Base-by-base conservation (phyloP, 2,888 invertebrate genomes). In the Sisyra terminalis region DNA sequence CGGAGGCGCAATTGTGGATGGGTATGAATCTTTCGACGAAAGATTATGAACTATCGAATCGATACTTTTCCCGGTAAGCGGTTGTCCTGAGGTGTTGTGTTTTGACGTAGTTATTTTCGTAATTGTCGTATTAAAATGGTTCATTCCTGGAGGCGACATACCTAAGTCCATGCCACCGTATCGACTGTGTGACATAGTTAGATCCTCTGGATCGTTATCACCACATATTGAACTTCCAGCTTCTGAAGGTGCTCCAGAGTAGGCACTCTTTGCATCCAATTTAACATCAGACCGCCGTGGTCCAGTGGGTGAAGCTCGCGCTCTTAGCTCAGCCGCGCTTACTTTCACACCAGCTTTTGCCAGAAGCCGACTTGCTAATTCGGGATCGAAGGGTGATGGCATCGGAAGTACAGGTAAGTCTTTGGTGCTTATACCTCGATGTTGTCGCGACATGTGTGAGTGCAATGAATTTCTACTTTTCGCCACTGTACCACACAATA, bases 391-490 rank as follows among this genome's bases (percentile, higher is more conserved):
- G 15, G 88, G 78, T 46, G 86, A 84, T 15, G 90, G 90, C 89
- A 90, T 90, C 46, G 89, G 89, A 49, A 89, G 66, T 35, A 90
- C 89, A 8, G 90, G 90, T 52, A 90, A 67, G 61, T 90, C 90
- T 67, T 90, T 89, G 53, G 89, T 90, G 57, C 87, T 87, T 58
- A 90, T 89, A 48, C 89, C 90, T 45, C 90, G 77, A 62, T 90
- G 90, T 58, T 90, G 90, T 39, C 90, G 76, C 46, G 86, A 87
- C 90, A 90, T 90, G 64, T 90, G 90, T 45, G 89, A 89, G 66
- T 90, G 90, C 43, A 90, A 69, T 0, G 88, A 88, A 64, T 90
- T 90, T 50, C 90, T 74, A 0, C 87, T 88, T 63, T 90, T 90
- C 36, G 90, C 90, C 45, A 90, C 89, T 1, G 90, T 90, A 46